These are phyloP conservation scores for Cygnus atratus DNA, from an alignment of 2,113 vertebrate genomes.

Conservation along the genomic window DNA sequence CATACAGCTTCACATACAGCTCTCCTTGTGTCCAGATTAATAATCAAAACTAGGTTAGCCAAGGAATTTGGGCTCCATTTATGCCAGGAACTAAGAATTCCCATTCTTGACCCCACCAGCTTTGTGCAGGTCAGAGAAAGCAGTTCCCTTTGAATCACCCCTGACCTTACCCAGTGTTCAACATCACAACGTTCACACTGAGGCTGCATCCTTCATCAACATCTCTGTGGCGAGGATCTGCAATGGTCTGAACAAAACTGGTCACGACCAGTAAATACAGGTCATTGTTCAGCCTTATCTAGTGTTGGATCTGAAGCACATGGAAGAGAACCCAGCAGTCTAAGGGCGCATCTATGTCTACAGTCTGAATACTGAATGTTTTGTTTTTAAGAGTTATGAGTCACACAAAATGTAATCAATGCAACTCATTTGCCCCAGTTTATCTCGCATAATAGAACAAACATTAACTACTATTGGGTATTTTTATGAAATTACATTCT, in stretches of 20 bases:
- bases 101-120: not conserved
- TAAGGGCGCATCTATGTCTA: not conserved
- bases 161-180: not conserved
- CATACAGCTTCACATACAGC: not conserved
- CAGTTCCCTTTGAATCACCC: not conserved
- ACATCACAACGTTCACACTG: rapidly evolving
- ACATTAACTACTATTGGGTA: not conserved
- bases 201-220: not conserved
- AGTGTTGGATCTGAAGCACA: not conserved
- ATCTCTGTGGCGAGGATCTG: not conserved
- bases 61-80: not conserved
- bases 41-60: not conserved
- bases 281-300: not conserved
- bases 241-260: not conserved
- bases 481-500: not conserved
- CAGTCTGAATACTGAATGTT: not conserved
- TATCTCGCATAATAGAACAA: not conserved
- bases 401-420: not conserved
- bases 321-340: not conserved
- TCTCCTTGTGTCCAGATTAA: not conserved
- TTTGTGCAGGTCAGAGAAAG: not conserved
- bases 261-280: not conserved
- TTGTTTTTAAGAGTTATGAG: not conserved
- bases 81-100: not conserved
- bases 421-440: not conserved